Percentiles rank a stretch among this genome's conserved stretches.
These are phyloP conservation scores for Cyclargus thomasi DNA, from an alignment of 1,140 invertebrate genomes.

Conservation along the genomic window DNA sequence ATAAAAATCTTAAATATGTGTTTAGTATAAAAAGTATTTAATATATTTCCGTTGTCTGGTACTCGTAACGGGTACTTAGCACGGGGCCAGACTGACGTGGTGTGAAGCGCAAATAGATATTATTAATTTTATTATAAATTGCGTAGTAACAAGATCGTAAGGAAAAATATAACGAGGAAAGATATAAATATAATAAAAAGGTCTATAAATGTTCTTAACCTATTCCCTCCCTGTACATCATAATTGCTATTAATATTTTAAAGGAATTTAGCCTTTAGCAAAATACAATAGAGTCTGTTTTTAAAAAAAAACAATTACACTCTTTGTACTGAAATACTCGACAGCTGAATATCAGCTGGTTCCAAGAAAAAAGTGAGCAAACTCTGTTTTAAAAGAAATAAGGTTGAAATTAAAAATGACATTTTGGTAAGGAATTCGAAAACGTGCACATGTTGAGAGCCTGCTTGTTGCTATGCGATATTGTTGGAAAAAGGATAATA, in stretches of 20 bases:
- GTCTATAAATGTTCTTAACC: slow-evolving; percentile 10
- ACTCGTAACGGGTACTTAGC: too few relatives aligned
- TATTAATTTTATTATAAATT: background rate
- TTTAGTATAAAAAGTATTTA: too few relatives aligned
- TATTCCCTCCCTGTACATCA: background rate
- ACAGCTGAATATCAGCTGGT: slow-evolving; percentile 28
- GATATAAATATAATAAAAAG: background rate
- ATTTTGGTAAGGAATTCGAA: slow-evolving; percentile 12
- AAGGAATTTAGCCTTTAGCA: background rate
- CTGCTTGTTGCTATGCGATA: slow-evolving; percentile 6
- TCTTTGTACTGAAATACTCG: slow-evolving; percentile 7
- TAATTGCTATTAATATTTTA: background rate
- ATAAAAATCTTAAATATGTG: too few relatives aligned
- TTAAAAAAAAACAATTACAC: background rate
- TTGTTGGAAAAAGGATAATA: background rate
- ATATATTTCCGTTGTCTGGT: too few relatives aligned
- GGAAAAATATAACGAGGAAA: background rate
- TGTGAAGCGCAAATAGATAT: too few relatives aligned
- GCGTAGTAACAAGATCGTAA: background rate
- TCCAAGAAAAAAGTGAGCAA: slow-evolving; percentile 1
- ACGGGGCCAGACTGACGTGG: too few relatives aligned
- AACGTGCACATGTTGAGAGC: slow-evolving; percentile 5
- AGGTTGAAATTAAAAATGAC: slow-evolving; percentile 16
- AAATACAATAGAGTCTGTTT: background rate
- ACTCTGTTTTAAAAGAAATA: background rate